phyloP scores from a whole-genome alignment of 2,113 vertebrate genomes.

The Calyptommatus sinebrachiatus region DNA sequence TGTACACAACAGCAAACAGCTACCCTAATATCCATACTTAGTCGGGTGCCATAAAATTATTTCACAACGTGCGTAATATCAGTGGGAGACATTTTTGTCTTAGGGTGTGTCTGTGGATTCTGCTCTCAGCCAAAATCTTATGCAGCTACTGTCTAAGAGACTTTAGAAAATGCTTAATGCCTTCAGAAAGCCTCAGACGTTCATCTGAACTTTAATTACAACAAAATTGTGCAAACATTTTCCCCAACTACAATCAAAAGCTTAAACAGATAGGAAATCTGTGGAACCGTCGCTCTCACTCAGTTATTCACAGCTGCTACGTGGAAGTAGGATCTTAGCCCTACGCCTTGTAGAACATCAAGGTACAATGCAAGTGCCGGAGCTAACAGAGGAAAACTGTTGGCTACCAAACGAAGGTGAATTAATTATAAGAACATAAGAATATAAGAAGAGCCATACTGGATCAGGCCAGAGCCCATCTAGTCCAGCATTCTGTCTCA shows the following conservation, averaged over 20 bases:
- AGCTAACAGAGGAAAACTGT: background rate
- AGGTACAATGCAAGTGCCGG: too few relatives aligned
- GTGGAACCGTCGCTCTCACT: background rate
- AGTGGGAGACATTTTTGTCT: constrained; percentile 1
- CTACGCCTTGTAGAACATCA: too few relatives aligned
- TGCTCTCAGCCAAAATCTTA: background rate
- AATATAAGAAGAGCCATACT: too few relatives aligned
- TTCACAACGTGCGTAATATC: constrained; percentile 5
- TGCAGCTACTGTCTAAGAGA: background rate
- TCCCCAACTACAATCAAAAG: background rate
- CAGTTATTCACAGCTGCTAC: too few relatives aligned
- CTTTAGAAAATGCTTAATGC: background rate
- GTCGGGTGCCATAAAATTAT: constrained; percentile 17
- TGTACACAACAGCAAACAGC: constrained; percentile 1
- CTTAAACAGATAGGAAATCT: background rate
- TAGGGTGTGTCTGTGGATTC: constrained; percentile 9
- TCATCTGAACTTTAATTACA: background rate
- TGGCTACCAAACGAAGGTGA: background rate
- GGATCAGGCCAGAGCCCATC: too few relatives aligned
- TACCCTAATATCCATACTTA: constrained; percentile 14
- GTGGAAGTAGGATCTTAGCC: background rate
- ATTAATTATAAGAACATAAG: too few relatives aligned
- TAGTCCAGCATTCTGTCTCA: too few relatives aligned
- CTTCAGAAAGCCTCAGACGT: background rate
- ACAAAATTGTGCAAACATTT: constrained; percentile 3